Evolutionary conservation across 2,888 invertebrate species (phyloP).

Genomic region (Clusia tigrina): DNA sequence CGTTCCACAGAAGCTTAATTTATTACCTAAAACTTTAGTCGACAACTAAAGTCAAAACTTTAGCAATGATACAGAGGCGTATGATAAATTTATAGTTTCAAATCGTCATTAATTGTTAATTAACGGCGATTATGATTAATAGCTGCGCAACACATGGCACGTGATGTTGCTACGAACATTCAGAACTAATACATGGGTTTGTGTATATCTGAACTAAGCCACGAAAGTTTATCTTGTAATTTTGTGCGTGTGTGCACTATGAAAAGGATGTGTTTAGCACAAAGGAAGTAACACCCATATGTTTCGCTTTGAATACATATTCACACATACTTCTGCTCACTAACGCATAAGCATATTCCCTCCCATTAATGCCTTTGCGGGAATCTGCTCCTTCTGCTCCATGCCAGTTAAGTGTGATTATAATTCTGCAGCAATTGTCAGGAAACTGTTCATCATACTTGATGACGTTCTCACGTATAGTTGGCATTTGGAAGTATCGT

Average conservation of each 20-base stretch:
- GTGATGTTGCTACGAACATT: slow-evolving; percentile 20
- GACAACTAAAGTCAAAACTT: slow-evolving; percentile 2
- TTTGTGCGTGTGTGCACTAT: slow-evolving; percentile 11
- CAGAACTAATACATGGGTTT: not conserved
- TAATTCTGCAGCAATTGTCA: not conserved
- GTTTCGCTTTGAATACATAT: not conserved
- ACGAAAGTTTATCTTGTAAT: slow-evolving; percentile 38
- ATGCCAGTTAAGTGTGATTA: not conserved
- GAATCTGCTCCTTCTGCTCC: not conserved
- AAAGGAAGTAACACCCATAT: slow-evolving; percentile 31
- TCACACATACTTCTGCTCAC: not conserved
- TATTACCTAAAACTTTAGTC: not conserved
- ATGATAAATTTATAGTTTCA: slow-evolving; percentile 20
- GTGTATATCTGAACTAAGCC: slow-evolving; percentile 21
- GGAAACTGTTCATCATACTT: slow-evolving; percentile 4
- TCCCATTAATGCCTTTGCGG: not conserved
- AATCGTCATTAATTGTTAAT: slow-evolving; percentile 43
- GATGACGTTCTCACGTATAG: not conserved
- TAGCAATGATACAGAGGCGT: not conserved
- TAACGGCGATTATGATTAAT: slow-evolving; percentile 26
- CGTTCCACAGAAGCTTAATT: not conserved
- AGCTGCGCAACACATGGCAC: slow-evolving; percentile 11
- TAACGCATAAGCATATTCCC: not conserved
- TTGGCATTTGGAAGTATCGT: not conserved
- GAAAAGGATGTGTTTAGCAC: slow-evolving; percentile 26